Percentiles rank a stretch among this genome's conserved stretches.
phyloP scores from a whole-genome alignment of 2,797 vertebrate genomes.

The Limosa lapponica region DNA sequence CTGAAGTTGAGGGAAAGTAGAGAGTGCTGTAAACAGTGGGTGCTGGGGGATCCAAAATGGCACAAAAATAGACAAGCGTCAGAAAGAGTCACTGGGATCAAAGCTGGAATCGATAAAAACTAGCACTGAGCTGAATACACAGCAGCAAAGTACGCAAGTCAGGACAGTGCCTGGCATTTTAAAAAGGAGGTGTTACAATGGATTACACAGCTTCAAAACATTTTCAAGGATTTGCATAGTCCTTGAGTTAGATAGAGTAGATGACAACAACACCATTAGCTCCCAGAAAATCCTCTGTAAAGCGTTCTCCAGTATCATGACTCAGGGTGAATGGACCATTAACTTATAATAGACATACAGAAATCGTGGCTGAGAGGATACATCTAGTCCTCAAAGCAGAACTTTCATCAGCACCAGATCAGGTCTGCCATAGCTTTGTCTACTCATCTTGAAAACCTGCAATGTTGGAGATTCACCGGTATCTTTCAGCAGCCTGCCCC shows the following conservation, averaged over 20 bases:
- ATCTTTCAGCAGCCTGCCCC: neutral
- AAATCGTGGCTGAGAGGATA: neutral
- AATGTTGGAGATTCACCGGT: neutral
- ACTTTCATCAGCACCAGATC: neutral
- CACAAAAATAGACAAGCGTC: neutral
- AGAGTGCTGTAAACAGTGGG: neutral
- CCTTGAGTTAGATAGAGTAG: neutral
- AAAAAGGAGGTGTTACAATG: neutral
- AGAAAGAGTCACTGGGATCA: neutral
- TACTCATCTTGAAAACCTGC: neutral
- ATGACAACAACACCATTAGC: neutral
- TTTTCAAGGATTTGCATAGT: neutral
- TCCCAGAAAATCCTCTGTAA: neutral
- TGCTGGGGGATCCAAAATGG: accelerated
- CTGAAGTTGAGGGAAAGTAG: neutral
- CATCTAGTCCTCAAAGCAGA: neutral
- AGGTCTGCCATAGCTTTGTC: neutral
- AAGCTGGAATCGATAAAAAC: neutral
- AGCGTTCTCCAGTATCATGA: neutral
- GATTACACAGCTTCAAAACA: neutral
- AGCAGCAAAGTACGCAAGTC: neutral
- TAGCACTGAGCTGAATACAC: neutral
- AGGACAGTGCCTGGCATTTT: neutral
- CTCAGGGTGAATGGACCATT: neutral
- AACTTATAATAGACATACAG: neutral